These are phyloP conservation scores for Smithornis capensis DNA, from an alignment of 2,113 vertebrate species.

Conservation along the genomic window DNA sequence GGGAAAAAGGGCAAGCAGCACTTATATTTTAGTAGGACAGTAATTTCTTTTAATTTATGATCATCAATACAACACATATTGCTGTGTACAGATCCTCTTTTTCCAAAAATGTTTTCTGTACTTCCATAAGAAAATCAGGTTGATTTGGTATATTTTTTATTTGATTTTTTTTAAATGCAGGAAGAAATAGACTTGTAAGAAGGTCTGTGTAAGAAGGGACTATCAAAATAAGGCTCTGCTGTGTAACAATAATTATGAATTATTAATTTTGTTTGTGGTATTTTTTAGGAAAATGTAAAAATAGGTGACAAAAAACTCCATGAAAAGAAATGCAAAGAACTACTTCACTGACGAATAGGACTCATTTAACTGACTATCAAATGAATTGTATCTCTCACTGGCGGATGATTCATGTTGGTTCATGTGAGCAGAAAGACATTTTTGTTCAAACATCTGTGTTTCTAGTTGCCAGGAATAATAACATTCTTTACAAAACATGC, in stretches of 20 bases:
- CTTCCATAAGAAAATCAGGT: not conserved
- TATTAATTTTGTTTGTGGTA: slow-evolving; percentile 51
- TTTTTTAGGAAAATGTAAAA: slow-evolving; percentile 24
- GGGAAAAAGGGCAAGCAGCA: not conserved
- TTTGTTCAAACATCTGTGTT: not conserved
- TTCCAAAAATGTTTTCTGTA: not conserved
- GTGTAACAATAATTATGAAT: slow-evolving; percentile 26
- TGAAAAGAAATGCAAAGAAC: slow-evolving; percentile 38
- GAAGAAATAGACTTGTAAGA: not conserved
- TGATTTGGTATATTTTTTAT: not conserved
- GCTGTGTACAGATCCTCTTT: not conserved
- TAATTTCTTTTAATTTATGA: not conserved
- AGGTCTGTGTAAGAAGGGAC: not conserved
- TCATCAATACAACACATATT: not conserved
- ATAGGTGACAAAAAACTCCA: not conserved
- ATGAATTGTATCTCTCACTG: not conserved
- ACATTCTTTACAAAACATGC: not conserved
- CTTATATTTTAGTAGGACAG: not conserved
- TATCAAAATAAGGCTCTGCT: not conserved
- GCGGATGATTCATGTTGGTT: slow-evolving; percentile 1
- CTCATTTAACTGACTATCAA: slow-evolving; percentile 21
- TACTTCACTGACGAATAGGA: not conserved
- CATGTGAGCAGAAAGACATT: not conserved
- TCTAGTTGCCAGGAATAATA: not conserved
- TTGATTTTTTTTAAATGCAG: not conserved